A percentile compares a stretch with the other conserved stretches of the same genome.
phyloP scores from a whole-genome alignment of 2,797 vertebrate genomes.

The Moxostoma hubbsi region DNA sequence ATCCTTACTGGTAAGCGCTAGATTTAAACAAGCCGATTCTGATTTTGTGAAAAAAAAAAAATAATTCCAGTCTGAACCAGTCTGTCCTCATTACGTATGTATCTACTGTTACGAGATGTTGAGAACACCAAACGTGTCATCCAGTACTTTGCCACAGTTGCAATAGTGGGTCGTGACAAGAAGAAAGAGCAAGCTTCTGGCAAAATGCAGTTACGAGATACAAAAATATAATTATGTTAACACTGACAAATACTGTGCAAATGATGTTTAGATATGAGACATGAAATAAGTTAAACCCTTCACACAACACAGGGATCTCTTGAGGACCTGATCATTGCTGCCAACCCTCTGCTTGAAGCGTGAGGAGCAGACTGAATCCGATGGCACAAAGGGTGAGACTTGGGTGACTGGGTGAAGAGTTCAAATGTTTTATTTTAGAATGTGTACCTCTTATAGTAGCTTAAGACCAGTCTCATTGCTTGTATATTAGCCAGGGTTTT shows the following conservation, averaged over 20 bases:
- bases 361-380: conserved; percentile 89
- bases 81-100: conserved; percentile 80
- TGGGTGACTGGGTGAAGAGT: too few species aligned
- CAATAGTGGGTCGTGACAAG: conserved; percentile 62
- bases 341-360: conserved; percentile 61
- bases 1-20: conserved; percentile 44
- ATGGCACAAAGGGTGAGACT: conserved; percentile 81
- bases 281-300: too few species aligned
- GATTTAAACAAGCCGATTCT: not conserved
- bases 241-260: too few species aligned
- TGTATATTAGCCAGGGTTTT: too few species aligned
- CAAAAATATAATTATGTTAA: too few species aligned
- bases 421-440: too few species aligned
- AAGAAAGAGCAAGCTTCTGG: conserved; percentile 1
- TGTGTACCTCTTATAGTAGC: too few species aligned
- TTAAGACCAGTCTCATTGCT: too few species aligned
- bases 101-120: not conserved
- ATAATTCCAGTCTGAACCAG: too few species aligned
- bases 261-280: too few species aligned
- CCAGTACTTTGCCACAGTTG: conserved; percentile 87
- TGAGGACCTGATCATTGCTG: too few species aligned
- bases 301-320: too few species aligned
- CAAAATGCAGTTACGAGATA: conserved; percentile 37
- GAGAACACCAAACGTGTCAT: conserved; percentile 78
- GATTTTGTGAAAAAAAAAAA: not conserved